phyloP scores from a whole-genome alignment of 2,888 invertebrate genomes.

The Lasioglossum oenotherae region DNA sequence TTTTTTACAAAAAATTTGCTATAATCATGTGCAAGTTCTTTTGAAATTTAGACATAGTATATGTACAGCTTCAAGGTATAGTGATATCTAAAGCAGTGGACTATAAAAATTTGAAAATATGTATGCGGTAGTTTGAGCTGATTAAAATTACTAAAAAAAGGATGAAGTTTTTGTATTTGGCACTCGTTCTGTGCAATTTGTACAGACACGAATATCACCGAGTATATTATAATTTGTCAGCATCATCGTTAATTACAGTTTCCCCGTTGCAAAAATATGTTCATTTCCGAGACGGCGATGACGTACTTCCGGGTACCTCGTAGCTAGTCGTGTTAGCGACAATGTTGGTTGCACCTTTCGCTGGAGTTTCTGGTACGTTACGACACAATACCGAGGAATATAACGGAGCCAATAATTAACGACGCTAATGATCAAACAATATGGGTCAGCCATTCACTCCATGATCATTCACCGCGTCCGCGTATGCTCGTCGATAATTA shows the following conservation, averaged over 20 bases:
- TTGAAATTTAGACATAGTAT: too few relatives aligned
- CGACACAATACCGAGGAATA: constrained; percentile 43
- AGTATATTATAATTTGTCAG: neutral
- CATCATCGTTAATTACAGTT: neutral
- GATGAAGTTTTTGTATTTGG: neutral
- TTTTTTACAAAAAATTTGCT: too few relatives aligned
- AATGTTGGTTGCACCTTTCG: constrained; percentile 29
- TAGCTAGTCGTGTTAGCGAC: constrained; percentile 16
- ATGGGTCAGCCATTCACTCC: constrained; percentile 46
- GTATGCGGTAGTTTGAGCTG: neutral
- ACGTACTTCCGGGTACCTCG: constrained; percentile 6
- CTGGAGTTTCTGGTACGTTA: neutral
- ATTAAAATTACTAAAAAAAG: neutral
- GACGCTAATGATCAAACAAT: constrained; percentile 71
- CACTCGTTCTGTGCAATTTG: neutral
- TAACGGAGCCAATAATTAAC: constrained; percentile 64
- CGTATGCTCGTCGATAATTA: constrained; percentile 61
- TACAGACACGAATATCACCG: neutral
- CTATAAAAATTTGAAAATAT: neutral
- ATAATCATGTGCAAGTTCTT: too few relatives aligned
- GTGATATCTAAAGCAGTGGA: neutral
- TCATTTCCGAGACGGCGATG: neutral
- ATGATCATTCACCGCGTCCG: constrained; percentile 60
- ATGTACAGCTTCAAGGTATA: neutral
- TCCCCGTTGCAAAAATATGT: neutral